Evolutionary conservation across 2,888 invertebrate species (phyloP).

Genomic region (Lepidochitona cinerea): DNA sequence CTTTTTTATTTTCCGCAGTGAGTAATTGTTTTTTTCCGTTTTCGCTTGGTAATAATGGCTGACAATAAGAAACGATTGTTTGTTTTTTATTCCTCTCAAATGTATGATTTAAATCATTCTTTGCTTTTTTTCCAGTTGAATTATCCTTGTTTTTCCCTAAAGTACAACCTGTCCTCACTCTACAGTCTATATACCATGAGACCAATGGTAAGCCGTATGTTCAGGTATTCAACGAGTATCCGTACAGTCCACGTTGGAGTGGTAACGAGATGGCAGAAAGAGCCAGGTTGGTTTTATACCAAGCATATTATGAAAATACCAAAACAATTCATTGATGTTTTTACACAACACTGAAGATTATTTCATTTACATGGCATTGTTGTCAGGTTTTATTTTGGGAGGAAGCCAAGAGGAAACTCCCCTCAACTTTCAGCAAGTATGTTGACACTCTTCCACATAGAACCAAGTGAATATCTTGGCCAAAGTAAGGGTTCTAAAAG

Average conservation of each 20-base stretch:
- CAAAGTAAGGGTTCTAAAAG: too few species aligned
- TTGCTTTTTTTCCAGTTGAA: conserved; percentile 67
- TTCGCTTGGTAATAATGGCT: neutral
- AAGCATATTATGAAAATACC: too few species aligned
- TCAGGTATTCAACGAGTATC: conserved; percentile 58
- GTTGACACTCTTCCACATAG: too few species aligned
- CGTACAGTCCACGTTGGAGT: conserved; percentile 70
- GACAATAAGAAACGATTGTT: neutral
- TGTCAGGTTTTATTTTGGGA: too few species aligned
- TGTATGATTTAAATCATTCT: too few species aligned
- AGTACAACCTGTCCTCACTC: conserved; percentile 66
- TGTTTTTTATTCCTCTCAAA: neutral
- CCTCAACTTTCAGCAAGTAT: too few species aligned
- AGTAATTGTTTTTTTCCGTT: neutral
- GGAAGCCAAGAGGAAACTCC: too few species aligned
- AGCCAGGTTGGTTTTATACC: conserved; percentile 62
- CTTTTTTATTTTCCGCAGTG: conserved; percentile 74
- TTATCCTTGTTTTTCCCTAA: conserved; percentile 68
- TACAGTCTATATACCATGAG: conserved; percentile 71
- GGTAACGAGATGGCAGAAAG: conserved; percentile 70
- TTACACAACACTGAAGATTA: too few species aligned
- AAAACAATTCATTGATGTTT: too few species aligned
- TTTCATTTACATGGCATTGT: too few species aligned
- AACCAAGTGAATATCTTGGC: too few species aligned
- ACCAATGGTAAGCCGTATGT: conserved; percentile 71